Base-by-base conservation (phyloP, 2,113 vertebrate genomes). In the Apaloderma vittatum region DNA sequence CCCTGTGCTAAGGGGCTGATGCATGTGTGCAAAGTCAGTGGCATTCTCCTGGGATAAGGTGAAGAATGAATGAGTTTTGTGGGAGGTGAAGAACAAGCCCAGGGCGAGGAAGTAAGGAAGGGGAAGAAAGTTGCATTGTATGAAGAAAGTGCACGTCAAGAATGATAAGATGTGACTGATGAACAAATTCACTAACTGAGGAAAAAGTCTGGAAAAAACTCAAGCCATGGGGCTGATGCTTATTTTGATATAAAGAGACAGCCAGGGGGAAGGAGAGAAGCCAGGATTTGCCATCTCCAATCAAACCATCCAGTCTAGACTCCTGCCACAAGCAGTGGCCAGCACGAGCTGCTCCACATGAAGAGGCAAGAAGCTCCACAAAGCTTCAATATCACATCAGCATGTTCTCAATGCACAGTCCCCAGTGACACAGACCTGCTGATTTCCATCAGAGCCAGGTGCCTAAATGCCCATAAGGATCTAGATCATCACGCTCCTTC, bases 101-200 rank as follows among this genome's bases (percentile, higher is more conserved):
- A 43, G 55, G 24, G 32, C 26, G 2, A 1, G 8, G 17, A 29
- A 63, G 22, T 8, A 77, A 17, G 26, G 54, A 84, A 79, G 61
- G 46, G n/a, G 63, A 94, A 57, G 45, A 45, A 81, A 85, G 43
- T 36, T 86, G 26, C 16, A 20, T 0, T 26, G 34, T 23, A 43
- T 63, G 29, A 86, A 80, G 63, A 58, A 92, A 88, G 32, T 5
- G 5, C 1, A 0, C 4, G 26, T 63, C 74, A 76, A 54, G 75
- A 93, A 66, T 3, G 14, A 5, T 37, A 51, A 57, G 62, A 86
- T 45, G 51, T n/a, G 68, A 91, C 8, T 55, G 86, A 86, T 27
- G 26, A 95, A 82, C 57, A 76, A 66, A 85, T 21, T 26, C 34
- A 54, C 86, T 26, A 84, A 68, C 55, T 63, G 55, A 86, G 70